Base-by-base conservation (phyloP, 2,888 invertebrate species). In the Seira sanloemensis region DNA sequence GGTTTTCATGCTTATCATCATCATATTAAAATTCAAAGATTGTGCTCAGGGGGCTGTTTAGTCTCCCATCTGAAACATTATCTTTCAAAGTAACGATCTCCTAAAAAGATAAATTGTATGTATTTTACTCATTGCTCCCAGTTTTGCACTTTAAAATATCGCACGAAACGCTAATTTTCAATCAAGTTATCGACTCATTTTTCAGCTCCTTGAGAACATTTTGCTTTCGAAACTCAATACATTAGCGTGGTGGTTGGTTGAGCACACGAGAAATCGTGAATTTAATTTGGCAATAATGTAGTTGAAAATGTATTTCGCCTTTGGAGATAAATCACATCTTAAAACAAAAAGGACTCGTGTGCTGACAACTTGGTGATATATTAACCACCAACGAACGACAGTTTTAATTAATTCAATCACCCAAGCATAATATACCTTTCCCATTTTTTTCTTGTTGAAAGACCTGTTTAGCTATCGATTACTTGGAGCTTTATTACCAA, bases 371-470 rank as follows among this genome's bases (percentile, higher is more conserved):
- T 77, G 82, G 82, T 82, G 82, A 82, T 82, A 82, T 82, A 82
- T 82, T 82, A 82, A 82, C 82, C 82, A 82, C 77, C 76, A 77
- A 82, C 77, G 82, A 82, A 82, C 82, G 82, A 82, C 82, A 82
- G 77, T 82, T 82, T 82, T 82, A 82, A 82, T 82, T 82, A 82
- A 82, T 82, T 82, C 82, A 82, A 82, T 81, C 81, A 81, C 81
- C 81, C 69, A 54, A 23, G 37, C 37, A 12, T 37, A 37, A 37
- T 46, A 62, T 75, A 74, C 74, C 80, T 54, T 73, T 25, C 68
- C 62, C 37, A 37, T 37, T 37, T 37, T 37, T 37, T 12, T 37
- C 23, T 62, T 81, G 81, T 81, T 81, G 81, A 81, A 81, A 81
- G 81, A 81, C 81, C 81, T 81, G 81, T 81, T 81, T 81, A 81